phyloP scores from a whole-genome alignment of 2,113 vertebrate genomes.

The Uria lomvia region DNA sequence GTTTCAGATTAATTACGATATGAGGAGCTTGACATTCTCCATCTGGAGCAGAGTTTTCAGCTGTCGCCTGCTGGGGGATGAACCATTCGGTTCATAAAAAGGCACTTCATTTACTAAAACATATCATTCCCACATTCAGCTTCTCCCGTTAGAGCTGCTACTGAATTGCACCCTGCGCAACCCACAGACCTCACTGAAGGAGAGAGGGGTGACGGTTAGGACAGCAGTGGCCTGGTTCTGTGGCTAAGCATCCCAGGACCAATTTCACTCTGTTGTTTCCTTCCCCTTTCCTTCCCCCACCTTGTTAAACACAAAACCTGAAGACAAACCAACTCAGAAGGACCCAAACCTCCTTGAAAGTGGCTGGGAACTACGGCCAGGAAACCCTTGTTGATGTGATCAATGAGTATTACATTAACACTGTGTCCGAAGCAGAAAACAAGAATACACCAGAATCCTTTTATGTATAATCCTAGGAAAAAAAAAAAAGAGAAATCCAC shows the following conservation, averaged over 20 bases:
- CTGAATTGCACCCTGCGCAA: background rate
- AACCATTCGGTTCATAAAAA: background rate
- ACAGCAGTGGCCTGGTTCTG: fast-evolving
- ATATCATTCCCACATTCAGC: background rate
- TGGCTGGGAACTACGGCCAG: background rate
- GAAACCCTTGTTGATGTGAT: background rate
- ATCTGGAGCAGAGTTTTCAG: background rate
- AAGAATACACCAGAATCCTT: background rate
- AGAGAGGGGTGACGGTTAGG: background rate
- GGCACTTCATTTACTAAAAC: background rate
- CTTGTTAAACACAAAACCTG: background rate
- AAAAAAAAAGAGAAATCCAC: background rate
- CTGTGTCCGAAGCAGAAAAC: background rate
- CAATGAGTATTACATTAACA: background rate
- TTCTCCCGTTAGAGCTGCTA: background rate
- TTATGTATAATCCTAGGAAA: background rate
- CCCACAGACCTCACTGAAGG: background rate
- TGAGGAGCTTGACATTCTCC: background rate
- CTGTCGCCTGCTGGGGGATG: background rate
- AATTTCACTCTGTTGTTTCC: background rate
- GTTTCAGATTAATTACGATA: background rate
- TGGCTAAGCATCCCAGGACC: background rate
- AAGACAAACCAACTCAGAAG: background rate
- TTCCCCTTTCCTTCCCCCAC: background rate
- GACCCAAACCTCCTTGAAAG: background rate